Evolutionary conservation across 2,113 vertebrate species (phyloP).

Genomic region (Pseudolaguvia tuberculata): DNA sequence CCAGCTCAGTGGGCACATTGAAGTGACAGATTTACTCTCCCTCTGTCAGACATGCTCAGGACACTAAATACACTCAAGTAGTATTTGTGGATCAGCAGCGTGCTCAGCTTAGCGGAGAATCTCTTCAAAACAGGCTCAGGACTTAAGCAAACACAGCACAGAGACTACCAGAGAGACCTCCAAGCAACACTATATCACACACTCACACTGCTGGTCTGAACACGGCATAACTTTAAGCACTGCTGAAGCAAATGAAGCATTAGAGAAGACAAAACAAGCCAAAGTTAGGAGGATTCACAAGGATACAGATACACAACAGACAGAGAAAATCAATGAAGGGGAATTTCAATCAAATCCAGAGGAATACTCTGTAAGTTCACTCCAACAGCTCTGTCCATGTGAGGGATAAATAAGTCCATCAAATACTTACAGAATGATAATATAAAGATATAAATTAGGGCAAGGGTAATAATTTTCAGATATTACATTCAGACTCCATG

Average conservation of each 20-base stretch:
- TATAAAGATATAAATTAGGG: slow-evolving; percentile 2
- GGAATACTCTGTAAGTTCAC: slow-evolving; percentile 8
- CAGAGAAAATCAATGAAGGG: slow-evolving; percentile 25
- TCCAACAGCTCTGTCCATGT: not conserved
- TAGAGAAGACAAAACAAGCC: slow-evolving; percentile 45
- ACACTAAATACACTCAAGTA: slow-evolving; percentile 55
- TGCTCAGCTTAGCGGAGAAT: slow-evolving; percentile 51
- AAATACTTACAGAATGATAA: slow-evolving; percentile 1
- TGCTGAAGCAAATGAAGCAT: slow-evolving; percentile 48
- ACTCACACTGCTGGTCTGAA: slow-evolving; percentile 47
- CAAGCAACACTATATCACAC: slow-evolving; percentile 47
- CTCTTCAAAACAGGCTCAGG: slow-evolving; percentile 55
- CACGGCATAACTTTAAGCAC: slow-evolving; percentile 52
- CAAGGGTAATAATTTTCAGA: slow-evolving; percentile 16
- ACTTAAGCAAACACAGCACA: slow-evolving; percentile 54
- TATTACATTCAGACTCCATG: not conserved
- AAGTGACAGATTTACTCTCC: slow-evolving; percentile 59
- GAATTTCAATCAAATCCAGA: slow-evolving; percentile 38
- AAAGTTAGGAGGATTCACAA: slow-evolving; percentile 29
- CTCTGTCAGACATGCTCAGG: slow-evolving; percentile 54
- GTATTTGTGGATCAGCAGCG: slow-evolving; percentile 40
- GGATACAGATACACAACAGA: not conserved
- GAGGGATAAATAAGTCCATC: not conserved
- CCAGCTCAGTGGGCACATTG: slow-evolving; percentile 67
- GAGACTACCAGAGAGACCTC: slow-evolving; percentile 40